Percentiles rank a stretch among this genome's conserved stretches.
These are phyloP conservation scores for Protosalanx chinensis DNA, from an alignment of 2,797 vertebrate genomes.

Conservation along the genomic window DNA sequence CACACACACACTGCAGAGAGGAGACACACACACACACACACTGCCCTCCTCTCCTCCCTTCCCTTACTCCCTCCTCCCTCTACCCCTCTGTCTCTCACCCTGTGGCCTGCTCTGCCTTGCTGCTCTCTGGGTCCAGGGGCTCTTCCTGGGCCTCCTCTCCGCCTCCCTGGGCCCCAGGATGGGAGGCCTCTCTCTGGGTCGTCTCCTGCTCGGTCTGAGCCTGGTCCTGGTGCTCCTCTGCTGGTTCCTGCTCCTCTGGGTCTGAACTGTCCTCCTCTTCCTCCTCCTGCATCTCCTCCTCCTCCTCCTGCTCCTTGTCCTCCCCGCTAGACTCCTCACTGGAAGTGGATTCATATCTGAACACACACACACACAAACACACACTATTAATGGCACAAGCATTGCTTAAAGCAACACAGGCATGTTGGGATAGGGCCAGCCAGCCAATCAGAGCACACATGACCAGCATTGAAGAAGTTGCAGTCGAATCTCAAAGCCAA, in stretches of 20 bases:
- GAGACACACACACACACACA: not conserved
- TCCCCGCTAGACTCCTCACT: conserved; percentile 94
- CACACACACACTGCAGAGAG: not conserved
- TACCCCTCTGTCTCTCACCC: conserved; percentile 57
- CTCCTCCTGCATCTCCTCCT: conserved; percentile 7
- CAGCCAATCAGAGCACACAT: conserved; percentile 2
- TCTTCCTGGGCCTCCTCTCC: conserved; percentile 51
- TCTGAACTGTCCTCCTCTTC: conserved; percentile 72
- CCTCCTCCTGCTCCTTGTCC: conserved; percentile 76
- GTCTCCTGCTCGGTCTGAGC: conserved; percentile 4
- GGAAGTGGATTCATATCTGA: conserved; percentile 93
- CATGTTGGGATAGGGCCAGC: not conserved
- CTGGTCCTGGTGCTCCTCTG: conserved; percentile 19
- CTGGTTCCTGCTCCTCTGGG: conserved; percentile 32
- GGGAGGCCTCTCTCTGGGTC: conserved; percentile 6
- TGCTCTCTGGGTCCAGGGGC: conserved; percentile 47
- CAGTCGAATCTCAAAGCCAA: not conserved
- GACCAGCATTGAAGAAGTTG: not conserved
- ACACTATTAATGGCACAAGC: not conserved
- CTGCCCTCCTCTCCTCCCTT: not conserved
- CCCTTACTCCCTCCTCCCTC: not conserved
- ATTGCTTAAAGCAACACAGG: not conserved
- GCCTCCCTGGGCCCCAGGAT: conserved; percentile 30
- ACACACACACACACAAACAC: conserved; percentile 3
- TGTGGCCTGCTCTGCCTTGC: conserved; percentile 59